These are phyloP conservation scores for Atrichornis clamosus DNA, from an alignment of 2,113 vertebrate species.

Conservation along the genomic window DNA sequence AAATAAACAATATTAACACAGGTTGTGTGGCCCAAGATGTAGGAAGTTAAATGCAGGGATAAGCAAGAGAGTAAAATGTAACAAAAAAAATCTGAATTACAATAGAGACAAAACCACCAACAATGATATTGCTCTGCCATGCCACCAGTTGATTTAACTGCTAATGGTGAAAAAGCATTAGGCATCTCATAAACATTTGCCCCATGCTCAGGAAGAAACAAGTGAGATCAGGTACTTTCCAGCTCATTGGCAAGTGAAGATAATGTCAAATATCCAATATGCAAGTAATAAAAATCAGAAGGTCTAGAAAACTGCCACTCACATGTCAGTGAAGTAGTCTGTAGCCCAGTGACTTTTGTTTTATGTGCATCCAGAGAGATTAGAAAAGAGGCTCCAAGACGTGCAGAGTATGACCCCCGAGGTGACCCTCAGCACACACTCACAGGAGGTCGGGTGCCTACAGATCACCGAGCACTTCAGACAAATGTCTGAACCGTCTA, in stretches of 20 bases:
- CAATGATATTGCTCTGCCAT: background rate
- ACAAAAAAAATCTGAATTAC: background rate
- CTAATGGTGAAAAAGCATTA: background rate
- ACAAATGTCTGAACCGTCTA: background rate
- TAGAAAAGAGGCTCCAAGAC: background rate
- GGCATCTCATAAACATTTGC: background rate
- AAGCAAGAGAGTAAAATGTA: background rate
- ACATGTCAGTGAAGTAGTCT: background rate
- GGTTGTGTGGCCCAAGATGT: background rate
- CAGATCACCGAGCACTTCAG: background rate
- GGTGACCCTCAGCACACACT: too few relatives aligned
- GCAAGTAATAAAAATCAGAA: background rate
- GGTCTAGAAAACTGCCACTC: background rate
- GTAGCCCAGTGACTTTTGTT: background rate
- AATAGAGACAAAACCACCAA: background rate
- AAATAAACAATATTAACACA: background rate
- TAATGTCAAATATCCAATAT: rapidly evolving
- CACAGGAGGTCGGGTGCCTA: background rate
- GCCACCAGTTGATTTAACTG: background rate
- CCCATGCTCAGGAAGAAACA: background rate
- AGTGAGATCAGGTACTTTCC: background rate
- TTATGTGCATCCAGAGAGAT: background rate
- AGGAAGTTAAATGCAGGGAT: background rate
- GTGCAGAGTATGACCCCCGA: background rate
- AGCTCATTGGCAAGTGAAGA: background rate